Percentiles rank a stretch among this genome's conserved stretches.
These are phyloP conservation scores for Chironomus tentans DNA, from an alignment of 2,888 invertebrate species.

Conservation along the genomic window DNA sequence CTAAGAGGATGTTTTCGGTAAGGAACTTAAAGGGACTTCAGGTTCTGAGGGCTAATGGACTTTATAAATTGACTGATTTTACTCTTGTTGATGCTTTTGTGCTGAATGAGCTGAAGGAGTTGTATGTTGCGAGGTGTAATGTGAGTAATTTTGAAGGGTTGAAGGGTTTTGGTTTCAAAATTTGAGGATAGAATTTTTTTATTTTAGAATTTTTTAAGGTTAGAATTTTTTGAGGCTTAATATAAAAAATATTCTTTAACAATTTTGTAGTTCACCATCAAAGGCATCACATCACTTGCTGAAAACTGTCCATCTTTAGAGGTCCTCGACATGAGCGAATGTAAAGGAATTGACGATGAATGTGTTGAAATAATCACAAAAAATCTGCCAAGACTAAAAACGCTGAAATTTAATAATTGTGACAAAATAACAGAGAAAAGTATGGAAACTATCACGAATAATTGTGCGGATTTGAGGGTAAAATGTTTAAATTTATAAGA, in stretches of 20 bases:
- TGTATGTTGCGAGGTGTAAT: conserved; percentile 16
- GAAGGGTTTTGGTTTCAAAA: too few relatives aligned
- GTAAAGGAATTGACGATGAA: conserved; percentile 12
- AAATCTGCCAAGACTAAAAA: conserved; percentile 7
- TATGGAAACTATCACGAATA: neutral
- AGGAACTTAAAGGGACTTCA: conserved; percentile 16
- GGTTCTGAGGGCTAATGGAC: conserved; percentile 2
- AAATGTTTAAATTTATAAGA: neutral
- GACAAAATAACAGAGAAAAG: conserved; percentile 6
- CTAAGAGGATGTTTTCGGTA: neutral
- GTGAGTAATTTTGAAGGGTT: neutral
- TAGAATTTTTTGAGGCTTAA: too few relatives aligned
- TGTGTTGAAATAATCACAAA: neutral
- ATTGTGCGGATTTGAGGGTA: conserved; percentile 15
- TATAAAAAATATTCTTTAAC: too few relatives aligned
- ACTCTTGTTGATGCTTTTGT: conserved; percentile 8
- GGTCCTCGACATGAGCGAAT: conserved; percentile 16
- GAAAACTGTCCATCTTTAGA: conserved; percentile 18
- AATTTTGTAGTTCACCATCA: neutral
- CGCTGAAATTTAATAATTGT: conserved; percentile 15
- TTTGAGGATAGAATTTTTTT: too few relatives aligned
- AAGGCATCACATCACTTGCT: conserved; percentile 3
- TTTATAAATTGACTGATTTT: conserved; percentile 21
- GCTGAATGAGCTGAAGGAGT: conserved; percentile 8
- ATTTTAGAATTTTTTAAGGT: too few relatives aligned